Percentiles rank a stretch among this genome's conserved stretches.
Evolutionary conservation across 2,888 invertebrate genomes (phyloP).

Genomic region (Meganola albula): DNA sequence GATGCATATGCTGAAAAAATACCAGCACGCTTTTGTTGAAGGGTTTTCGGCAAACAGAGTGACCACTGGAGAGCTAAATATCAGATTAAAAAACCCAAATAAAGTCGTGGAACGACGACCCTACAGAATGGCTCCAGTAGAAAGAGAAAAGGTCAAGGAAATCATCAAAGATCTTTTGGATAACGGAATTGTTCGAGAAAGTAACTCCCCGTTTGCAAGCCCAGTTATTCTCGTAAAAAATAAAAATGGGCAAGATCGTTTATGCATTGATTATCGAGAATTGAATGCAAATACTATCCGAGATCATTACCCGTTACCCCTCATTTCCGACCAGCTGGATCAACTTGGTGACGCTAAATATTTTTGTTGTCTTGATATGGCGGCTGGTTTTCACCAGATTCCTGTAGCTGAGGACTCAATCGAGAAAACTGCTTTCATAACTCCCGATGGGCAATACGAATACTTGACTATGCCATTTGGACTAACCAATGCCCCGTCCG

Average conservation of each 20-base stretch:
- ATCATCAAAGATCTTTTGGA: slow-evolving; percentile 5
- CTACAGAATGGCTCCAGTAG: slow-evolving; percentile 4
- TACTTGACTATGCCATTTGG: background rate
- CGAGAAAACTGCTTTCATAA: slow-evolving; percentile 1
- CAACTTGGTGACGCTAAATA: background rate
- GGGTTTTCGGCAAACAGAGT: no score
- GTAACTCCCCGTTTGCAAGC: slow-evolving; percentile 5
- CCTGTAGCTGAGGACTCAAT: background rate
- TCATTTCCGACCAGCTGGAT: background rate
- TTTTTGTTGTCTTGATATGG: background rate
- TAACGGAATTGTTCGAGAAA: slow-evolving; percentile 3
- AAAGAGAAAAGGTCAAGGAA: slow-evolving; percentile 5
- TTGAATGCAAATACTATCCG: background rate
- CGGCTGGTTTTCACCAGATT: background rate
- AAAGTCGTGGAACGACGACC: no score
- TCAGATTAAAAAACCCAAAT: no score
- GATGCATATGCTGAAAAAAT: no score
- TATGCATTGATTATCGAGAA: slow-evolving; percentile 1
- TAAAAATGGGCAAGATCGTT: background rate
- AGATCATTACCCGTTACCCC: slow-evolving; percentile 1
- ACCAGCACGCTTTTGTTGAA: no score
- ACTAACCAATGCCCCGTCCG: background rate
- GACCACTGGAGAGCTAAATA: no score
- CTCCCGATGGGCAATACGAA: slow-evolving; percentile 6
- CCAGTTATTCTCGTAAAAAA: slow-evolving; percentile 5